Evolutionary conservation across 2,797 vertebrate species (phyloP).

Genomic region (Gobio occitaniae): DNA sequence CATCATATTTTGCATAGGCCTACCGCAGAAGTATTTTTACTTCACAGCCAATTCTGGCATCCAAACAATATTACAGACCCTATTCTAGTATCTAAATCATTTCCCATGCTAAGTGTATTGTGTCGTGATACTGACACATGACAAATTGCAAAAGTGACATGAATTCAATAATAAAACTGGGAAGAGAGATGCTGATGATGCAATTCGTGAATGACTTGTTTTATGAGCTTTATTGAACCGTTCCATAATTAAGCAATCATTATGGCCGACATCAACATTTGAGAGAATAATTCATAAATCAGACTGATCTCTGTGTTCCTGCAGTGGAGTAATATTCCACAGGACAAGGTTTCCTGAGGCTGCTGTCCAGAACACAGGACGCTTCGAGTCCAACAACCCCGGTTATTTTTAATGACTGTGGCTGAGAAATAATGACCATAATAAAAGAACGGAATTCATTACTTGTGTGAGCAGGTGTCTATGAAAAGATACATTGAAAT

Average conservation of each 20-base stretch:
- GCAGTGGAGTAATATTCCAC: background rate
- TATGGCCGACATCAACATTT: background rate
- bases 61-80: background rate
- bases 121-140: background rate
- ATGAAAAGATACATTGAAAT: conserved; percentile 72
- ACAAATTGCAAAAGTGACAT: background rate
- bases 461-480: conserved; percentile 72
- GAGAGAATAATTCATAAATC: conserved; percentile 11
- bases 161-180: background rate
- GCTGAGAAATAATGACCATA: conserved; percentile 61
- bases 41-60: background rate
- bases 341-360: background rate
- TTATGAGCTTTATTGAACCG: conserved; percentile 1
- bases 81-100: background rate
- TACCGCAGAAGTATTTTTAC: background rate
- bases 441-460: conserved; percentile 71
- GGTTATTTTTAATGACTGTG: conserved; percentile 49
- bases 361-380: conserved; percentile 18
- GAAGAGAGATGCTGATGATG: conserved; percentile 6
- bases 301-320: background rate
- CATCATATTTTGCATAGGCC: conserved; percentile 4
- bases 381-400: conserved; percentile 13
- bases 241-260: background rate
- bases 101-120: background rate
- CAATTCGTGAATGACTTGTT: background rate